These are phyloP conservation scores for Athalia rosae DNA, from an alignment of 2,888 invertebrate species.

Conservation along the genomic window DNA sequence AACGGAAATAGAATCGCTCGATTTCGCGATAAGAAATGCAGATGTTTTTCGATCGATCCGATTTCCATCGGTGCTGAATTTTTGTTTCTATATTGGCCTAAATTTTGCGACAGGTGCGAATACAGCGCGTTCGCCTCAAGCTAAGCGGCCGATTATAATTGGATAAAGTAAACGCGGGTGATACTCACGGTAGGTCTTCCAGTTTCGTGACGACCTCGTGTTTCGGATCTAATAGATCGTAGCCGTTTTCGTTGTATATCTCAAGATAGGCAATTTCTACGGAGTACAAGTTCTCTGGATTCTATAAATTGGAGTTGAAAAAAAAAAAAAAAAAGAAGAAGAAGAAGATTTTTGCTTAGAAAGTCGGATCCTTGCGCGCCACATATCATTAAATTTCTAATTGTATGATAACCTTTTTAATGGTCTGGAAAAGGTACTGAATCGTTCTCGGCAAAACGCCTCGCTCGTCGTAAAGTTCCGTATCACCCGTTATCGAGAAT, in stretches of 20 bases:
- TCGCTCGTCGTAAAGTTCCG: constrained; percentile 70
- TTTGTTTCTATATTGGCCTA: no score
- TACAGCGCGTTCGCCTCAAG: background rate
- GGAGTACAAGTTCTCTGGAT: constrained; percentile 66
- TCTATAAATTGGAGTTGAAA: constrained; percentile 53
- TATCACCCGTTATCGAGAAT: constrained; percentile 75
- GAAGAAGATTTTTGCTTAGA: constrained; percentile 11
- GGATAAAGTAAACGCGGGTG: constrained; percentile 28
- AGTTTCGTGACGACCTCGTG: constrained; percentile 62
- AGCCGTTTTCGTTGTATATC: constrained; percentile 77
- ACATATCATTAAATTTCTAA: constrained; percentile 22
- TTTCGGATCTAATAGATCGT: constrained; percentile 74
- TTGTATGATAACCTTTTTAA: constrained; percentile 68
- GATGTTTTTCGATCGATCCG: no score
- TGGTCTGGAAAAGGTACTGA: constrained; percentile 73
- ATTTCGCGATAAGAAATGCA: no score
- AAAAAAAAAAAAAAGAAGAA: background rate
- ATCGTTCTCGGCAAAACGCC: constrained; percentile 76
- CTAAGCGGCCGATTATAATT: constrained; percentile 23
- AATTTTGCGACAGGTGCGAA: constrained; percentile 20
- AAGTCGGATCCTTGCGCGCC: constrained; percentile 11
- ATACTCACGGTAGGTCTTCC: constrained; percentile 75
- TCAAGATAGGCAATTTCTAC: constrained; percentile 76
- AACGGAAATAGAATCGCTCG: no score
- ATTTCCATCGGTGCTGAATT: no score